Evolutionary conservation across 2,113 vertebrate genomes (phyloP).

Genomic region (Climacteris rufus): DNA sequence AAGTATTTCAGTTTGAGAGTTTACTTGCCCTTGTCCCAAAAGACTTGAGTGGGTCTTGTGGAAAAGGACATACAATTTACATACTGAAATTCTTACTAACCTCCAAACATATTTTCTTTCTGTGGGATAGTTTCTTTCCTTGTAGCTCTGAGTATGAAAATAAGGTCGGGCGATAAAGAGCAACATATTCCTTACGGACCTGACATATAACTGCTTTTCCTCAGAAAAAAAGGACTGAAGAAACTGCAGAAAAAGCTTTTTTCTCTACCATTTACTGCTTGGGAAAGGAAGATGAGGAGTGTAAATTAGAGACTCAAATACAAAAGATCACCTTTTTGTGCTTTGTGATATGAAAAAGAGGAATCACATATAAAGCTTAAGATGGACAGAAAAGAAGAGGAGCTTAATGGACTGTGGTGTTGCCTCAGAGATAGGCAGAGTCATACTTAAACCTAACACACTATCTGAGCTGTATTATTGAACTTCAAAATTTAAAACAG

Average conservation of each 20-base stretch:
- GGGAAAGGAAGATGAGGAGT: neutral
- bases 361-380: neutral
- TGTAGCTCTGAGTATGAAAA: neutral
- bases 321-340: slow-evolving; percentile 1
- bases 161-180: neutral
- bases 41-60: neutral
- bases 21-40: neutral
- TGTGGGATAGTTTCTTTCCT: neutral
- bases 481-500: neutral
- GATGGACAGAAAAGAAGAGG: neutral
- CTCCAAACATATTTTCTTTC: neutral
- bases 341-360: neutral
- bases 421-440: neutral
- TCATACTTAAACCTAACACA: neutral
- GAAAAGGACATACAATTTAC: neutral
- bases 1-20: slow-evolving; percentile 2
- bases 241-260: neutral
- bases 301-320: neutral
- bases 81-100: neutral
- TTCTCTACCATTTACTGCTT: neutral
- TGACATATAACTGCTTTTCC: neutral
- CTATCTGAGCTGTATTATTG: neutral
- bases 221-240: neutral
- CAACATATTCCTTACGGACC: neutral
- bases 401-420: neutral